These are phyloP conservation scores for Triplophysa rosa DNA, from an alignment of 2,113 vertebrate species.

Conservation along the genomic window DNA sequence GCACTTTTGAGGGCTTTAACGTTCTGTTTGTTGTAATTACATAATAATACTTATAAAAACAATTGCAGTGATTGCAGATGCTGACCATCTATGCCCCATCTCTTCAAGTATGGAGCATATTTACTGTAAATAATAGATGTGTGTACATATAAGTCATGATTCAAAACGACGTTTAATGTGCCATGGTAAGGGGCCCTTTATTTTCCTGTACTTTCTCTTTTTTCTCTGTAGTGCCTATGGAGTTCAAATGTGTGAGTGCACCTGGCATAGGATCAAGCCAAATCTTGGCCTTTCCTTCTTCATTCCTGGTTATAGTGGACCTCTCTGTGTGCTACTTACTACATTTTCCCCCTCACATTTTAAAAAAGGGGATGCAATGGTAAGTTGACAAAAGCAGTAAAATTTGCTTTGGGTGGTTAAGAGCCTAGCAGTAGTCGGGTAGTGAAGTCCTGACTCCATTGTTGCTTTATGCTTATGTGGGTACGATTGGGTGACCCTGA, in stretches of 20 bases:
- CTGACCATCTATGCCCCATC: too few species aligned
- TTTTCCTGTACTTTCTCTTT: not conserved
- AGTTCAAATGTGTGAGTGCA: conserved; percentile 33
- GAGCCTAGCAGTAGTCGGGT: not conserved
- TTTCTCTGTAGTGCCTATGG: not conserved
- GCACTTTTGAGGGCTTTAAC: not conserved
- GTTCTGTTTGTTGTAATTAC: not conserved
- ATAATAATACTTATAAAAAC: too few species aligned
- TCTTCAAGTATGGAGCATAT: too few species aligned
- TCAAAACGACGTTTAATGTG: too few species aligned
- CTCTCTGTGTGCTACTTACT: conserved; percentile 14
- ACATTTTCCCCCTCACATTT: not conserved
- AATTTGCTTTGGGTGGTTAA: not conserved
- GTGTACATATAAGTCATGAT: too few species aligned
- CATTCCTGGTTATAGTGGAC: conserved; percentile 33
- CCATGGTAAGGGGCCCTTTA: not conserved
- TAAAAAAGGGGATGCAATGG: not conserved
- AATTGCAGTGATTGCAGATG: too few species aligned
- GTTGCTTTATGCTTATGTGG: not conserved
- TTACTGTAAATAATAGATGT: too few species aligned
- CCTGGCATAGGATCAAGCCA: conserved; percentile 45
- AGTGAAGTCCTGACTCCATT: not conserved
- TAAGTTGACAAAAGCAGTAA: not conserved
- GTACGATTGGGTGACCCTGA: not conserved
- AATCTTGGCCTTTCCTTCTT: conserved; percentile 34